Conservation (phyloP, 2,888 invertebrate genomes). For the Dynastes tityus region DNA sequence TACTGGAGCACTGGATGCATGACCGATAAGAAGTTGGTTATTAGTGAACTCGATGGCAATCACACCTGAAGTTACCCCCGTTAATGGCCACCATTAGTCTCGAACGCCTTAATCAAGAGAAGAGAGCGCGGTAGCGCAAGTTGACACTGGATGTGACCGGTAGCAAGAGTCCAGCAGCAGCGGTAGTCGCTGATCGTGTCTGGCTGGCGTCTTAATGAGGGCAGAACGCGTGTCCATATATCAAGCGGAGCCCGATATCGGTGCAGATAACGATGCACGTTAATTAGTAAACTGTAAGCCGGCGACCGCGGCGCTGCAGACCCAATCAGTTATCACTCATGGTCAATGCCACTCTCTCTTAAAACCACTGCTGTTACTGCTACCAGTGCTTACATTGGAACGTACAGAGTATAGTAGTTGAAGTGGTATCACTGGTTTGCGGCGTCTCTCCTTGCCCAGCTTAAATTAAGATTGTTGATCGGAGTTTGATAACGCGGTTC, state of each 20-base stretch:
- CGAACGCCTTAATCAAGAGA: conserved; percentile 62
- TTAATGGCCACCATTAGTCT: conserved; percentile 62
- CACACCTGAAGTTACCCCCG: conserved; percentile 62
- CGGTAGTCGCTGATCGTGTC: conserved; percentile 65
- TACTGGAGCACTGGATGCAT: conserved; percentile 43
- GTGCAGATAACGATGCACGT: conserved; percentile 60
- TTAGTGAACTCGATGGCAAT: conserved; percentile 58
- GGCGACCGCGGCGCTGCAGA: conserved; percentile 60
- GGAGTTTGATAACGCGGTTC: conserved; percentile 45
- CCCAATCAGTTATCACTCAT: conserved; percentile 61
- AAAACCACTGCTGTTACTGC: conserved; percentile 36
- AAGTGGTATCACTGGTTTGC: conserved; percentile 41
- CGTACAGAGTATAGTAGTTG: conserved; percentile 28
- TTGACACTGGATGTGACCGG: conserved; percentile 57
- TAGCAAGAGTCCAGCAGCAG: conserved; percentile 52
- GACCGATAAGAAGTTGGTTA: conserved; percentile 54
- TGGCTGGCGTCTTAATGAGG: conserved; percentile 69
- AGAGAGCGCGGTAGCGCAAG: conserved; percentile 55
- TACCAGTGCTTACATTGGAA: conserved; percentile 39
- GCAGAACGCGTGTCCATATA: conserved; percentile 68
- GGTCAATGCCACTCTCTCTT: conserved; percentile 54
- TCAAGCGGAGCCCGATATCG: conserved; percentile 63
- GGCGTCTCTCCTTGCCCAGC: conserved; percentile 50
- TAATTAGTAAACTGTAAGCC: conserved; percentile 62
- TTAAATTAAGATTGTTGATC: conserved; percentile 58